Evolutionary conservation across 1,140 invertebrate genomes (phyloP).

Genomic region (Archivesica marissinica): DNA sequence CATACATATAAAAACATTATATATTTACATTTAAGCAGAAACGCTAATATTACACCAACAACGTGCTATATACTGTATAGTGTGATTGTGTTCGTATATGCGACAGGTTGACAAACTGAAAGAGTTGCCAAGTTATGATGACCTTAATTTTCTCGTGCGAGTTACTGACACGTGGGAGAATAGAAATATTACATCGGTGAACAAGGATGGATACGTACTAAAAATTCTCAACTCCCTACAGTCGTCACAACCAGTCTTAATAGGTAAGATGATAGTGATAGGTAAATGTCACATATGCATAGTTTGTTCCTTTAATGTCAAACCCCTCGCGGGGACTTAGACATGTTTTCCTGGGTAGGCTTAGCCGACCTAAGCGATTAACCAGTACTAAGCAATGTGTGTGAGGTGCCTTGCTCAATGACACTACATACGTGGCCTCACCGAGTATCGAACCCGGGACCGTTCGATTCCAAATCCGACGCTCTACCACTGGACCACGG

Average conservation of each 20-base stretch:
- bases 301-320: background rate
- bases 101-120: conserved; percentile 81
- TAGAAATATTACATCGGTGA: conserved; percentile 71
- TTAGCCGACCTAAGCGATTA: too few species aligned
- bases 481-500: too few species aligned
- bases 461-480: too few species aligned
- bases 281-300: background rate
- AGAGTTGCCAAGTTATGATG: conserved; percentile 92
- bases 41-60: background rate
- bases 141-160: conserved; percentile 89
- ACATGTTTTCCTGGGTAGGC: too few species aligned
- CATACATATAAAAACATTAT: background rate
- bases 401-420: too few species aligned
- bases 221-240: conserved; percentile 93
- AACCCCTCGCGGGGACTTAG: too few species aligned
- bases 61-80: background rate
- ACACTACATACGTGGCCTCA: too few species aligned
- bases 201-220: conserved; percentile 89
- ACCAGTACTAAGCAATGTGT: too few species aligned
- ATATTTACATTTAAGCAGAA: background rate
- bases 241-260: conserved; percentile 82
- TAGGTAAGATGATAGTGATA: conserved; percentile 11
- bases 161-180: conserved; percentile 68
- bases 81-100: background rate
- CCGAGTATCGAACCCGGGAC: too few species aligned